A percentile compares a stretch with the other conserved stretches of the same genome.
Evolutionary conservation across 1,140 invertebrate genomes (phyloP).

Genomic region (Holcopasites calliopsidis): DNA sequence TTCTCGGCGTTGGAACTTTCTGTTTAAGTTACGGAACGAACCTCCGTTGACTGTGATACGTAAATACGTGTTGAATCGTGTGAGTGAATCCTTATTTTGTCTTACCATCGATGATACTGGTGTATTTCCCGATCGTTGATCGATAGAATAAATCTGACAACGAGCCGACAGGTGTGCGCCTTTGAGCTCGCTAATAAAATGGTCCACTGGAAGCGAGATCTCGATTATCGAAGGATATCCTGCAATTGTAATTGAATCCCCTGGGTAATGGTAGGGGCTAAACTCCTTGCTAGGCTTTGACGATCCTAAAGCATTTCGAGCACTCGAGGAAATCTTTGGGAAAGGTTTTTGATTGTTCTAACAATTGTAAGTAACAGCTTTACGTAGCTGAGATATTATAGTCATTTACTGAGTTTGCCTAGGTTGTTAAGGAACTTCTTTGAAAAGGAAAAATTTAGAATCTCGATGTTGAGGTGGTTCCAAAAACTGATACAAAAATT

Average conservation of each 20-base stretch:
- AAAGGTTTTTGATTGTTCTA: not conserved
- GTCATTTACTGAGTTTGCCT: no score
- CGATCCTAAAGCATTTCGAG: conserved; percentile 1
- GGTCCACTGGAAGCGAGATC: not conserved
- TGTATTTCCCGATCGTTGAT: not conserved
- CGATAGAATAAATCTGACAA: no score
- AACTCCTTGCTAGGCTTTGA: not conserved
- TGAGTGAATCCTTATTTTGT: not conserved
- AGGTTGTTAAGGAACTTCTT: no score
- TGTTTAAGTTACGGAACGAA: conserved; percentile 21
- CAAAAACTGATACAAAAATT: no score
- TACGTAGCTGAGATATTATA: no score
- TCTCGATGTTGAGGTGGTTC: no score
- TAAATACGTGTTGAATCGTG: not conserved
- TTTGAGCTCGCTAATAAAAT: conserved; percentile 20
- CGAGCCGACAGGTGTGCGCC: not conserved
- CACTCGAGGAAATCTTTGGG: not conserved
- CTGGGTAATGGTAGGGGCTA: conserved; percentile 18
- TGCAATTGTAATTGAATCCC: conserved; percentile 27
- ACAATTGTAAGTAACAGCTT: no score
- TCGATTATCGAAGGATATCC: conserved; percentile 32
- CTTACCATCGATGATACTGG: not conserved
- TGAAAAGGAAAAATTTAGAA: no score
- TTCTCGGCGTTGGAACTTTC: not conserved
- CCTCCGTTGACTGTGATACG: conserved; percentile 24